These are phyloP conservation scores for Tapirus terrestris DNA, from an alignment of 2,113 vertebrate genomes.

Conservation along the genomic window DNA sequence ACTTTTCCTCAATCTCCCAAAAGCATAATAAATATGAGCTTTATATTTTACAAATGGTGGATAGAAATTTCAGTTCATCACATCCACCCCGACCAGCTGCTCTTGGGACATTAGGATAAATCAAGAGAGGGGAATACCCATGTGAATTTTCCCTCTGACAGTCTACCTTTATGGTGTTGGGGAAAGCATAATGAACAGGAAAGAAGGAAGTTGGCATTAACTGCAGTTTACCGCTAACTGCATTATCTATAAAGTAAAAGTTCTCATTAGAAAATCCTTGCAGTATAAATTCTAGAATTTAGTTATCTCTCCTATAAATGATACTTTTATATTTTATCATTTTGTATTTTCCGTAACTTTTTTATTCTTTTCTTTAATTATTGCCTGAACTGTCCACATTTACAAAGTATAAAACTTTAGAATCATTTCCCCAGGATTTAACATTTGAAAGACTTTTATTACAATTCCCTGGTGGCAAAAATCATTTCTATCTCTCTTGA, in stretches of 20 bases:
- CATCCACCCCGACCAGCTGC: neutral
- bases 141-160: neutral
- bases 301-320: neutral
- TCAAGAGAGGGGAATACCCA: neutral
- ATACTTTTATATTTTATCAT: neutral
- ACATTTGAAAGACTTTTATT: constrained; percentile 15
- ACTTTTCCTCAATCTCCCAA: neutral
- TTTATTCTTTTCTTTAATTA: neutral
- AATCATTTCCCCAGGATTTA: neutral
- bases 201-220: neutral
- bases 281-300: constrained; percentile 29
- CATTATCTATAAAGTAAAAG: neutral
- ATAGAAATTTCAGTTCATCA: neutral
- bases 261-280: constrained; percentile 11
- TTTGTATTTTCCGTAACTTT: neutral
- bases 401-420: constrained; percentile 25
- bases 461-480: neutral
- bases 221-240: neutral
- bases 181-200: neutral
- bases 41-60: neutral
- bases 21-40: neutral
- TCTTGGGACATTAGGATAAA: neutral
- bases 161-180: neutral
- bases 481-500: neutral
- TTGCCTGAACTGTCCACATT: neutral